A percentile compares a stretch with the other conserved stretches of the same genome.
Conservation (phyloP, 1,140 invertebrate species). For the Druon quercuslanigerum region DNA sequence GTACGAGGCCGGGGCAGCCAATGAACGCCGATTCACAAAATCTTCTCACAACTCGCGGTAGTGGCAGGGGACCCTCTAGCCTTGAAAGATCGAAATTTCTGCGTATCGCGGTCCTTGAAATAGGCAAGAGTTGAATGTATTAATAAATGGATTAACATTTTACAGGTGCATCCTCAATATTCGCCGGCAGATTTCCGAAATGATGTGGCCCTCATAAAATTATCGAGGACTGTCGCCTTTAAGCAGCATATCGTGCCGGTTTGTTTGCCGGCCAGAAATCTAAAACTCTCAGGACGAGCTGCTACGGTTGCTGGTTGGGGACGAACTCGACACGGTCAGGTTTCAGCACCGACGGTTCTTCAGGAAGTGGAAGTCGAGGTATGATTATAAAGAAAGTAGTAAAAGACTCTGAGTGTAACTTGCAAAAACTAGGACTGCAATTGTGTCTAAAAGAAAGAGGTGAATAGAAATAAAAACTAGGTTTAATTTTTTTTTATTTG, state of each 20-base stretch:
- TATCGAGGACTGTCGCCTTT: constrained; percentile 86
- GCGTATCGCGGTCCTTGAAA: too few species aligned
- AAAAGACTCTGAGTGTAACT: constrained; percentile 1
- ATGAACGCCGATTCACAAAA: too few species aligned
- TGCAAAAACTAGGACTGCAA: background rate
- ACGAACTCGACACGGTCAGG: constrained; percentile 88
- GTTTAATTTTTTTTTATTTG: constrained; percentile 29
- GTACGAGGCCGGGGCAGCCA: too few species aligned
- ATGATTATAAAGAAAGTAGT: constrained; percentile 30
- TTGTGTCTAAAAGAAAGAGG: constrained; percentile 1
- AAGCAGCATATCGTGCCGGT: constrained; percentile 94
- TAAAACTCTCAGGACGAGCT: constrained; percentile 87
- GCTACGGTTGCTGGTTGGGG: constrained; percentile 95
- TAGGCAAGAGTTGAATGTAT: background rate
- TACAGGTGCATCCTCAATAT: constrained; percentile 87
- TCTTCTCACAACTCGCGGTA: too few species aligned
- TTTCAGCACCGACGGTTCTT: constrained; percentile 84
- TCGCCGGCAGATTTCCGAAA: constrained; percentile 92
- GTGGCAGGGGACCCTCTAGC: too few species aligned
- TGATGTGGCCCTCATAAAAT: constrained; percentile 89
- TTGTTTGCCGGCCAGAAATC: constrained; percentile 84
- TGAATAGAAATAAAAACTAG: background rate
- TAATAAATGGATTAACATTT: background rate
- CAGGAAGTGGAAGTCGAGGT: constrained; percentile 78
- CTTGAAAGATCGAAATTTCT: too few species aligned